Base-by-base conservation (phyloP, 2,888 invertebrate genomes). In the Hemaris fuciformis region DNA sequence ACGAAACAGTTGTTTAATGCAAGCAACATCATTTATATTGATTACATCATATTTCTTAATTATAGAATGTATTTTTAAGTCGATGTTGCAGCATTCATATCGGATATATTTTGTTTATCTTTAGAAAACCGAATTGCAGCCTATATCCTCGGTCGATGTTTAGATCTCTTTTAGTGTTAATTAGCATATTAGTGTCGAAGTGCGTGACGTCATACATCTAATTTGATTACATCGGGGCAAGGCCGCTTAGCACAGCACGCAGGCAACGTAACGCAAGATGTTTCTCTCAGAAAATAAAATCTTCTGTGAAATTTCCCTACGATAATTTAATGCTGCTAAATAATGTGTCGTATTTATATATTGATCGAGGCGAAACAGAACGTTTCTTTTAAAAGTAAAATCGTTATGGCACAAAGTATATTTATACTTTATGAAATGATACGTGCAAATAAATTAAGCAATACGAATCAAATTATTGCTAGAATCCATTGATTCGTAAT, bases 211-310 rank as follows among this genome's bases (percentile, higher is more conserved):
- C 83, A 89, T 76, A 74, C 74, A 76, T 85, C 87, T 89, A 90
- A 91, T 89, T 89, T 86, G 82, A 91, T 91, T 88, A 89, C 79
- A 81, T 70, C 73, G 72, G 78, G 71, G 77, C 88, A 87, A 90
- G 91, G 89, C 75, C 84, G 72, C 62, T 63, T 84, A 84, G 76
- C 83, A 76, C 71, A 42, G 61, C 68, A 64, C 66, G 70, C 67
- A 72, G 38, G n/a, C 66, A 56, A 38, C 57, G 27, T 18, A 56
- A 3, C 34, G 38, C 23, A 48, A 48, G 25, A 53, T 53, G 18
- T 53, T 31, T 27, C 15, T 25, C 23, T 48, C n/a, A 48, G 8
- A 48, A 48, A 20, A 31, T 10, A 20, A 10, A n/a, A n/a, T 31
- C 15, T 31, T 31, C 31, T 31, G 1, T 1, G 31, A 31, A 18